Evolutionary conservation across 2,113 vertebrate genomes (phyloP), one percentile per base, ranked within the genome.

Genomic region (Dromiciops gliroides): DNA sequence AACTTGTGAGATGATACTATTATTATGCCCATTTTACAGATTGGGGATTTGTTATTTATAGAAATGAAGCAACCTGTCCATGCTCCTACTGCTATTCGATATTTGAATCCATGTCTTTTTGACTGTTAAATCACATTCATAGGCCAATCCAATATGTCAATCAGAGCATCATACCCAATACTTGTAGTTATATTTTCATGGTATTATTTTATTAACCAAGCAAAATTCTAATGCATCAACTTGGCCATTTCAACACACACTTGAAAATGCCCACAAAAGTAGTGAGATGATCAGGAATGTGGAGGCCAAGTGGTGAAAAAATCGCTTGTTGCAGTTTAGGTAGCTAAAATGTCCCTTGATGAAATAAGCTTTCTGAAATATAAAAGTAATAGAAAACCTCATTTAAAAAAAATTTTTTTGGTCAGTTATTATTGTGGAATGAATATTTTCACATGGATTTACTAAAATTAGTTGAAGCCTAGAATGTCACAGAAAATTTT

Each of bases 321-420:
- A 93, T n/a, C 19, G 10, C 31, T 19, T 97, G 1, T 60, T 90
- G 26, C 91, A 44, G 53, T 89, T 96, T 95, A 51, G 92, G 53
- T 53, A 92, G 52, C 48, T 89, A 26, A 93, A 25, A 47, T 88
- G 47, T 51, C 92, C 50, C 89, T 50, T 31, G 93, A 90, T 60
- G 47, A 96, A 96, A 91, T 88, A 0, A 96, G 93, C 94, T 96
- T 96, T 94, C 50, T 93, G 48, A 94, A 94, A 37, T 94, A 31
- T 95, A 26, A 95, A 96, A 91, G 49, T 96, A 49, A 92, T 49
- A 12, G 92, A 25, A 88, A 93, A 51, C 26, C 4, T 91, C 51
- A 2, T 91, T 97, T 91, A n/a, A n/a, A n/a, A n/a, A n/a, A n/a
- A n/a, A n/a, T 44, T 83, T 83, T 75, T 83, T 44, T 83, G 37